Percentiles rank a stretch among this genome's conserved stretches.
Evolutionary conservation across 23 tunicate species (phyloP).

Genomic region (Botrylloides violaceus): DNA sequence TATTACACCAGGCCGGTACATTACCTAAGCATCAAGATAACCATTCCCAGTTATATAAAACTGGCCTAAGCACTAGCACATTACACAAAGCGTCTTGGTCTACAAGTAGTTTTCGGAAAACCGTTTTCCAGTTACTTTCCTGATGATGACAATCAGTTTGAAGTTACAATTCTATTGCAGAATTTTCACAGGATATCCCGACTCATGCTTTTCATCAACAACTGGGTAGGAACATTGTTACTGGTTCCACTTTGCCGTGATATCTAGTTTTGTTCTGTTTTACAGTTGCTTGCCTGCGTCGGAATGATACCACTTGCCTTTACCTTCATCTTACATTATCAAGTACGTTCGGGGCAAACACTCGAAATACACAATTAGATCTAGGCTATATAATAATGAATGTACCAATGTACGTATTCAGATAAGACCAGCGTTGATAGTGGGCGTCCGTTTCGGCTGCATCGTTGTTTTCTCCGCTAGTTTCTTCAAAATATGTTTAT

Average conservation of each 20-base stretch:
- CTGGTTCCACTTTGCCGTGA: background rate
- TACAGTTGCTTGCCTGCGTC: constrained; percentile 22
- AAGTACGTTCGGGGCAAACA: constrained; percentile 18
- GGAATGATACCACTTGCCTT: constrained; percentile 20
- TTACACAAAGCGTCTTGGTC: too few species aligned
- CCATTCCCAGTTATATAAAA: too few species aligned
- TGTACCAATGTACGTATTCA: background rate
- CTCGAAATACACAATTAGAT: too few species aligned
- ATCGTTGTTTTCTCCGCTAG: background rate
- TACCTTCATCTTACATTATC: constrained; percentile 12
- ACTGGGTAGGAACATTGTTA: constrained; percentile 1
- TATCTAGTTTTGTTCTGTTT: background rate
- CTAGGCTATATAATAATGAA: too few species aligned
- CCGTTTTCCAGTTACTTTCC: too few species aligned
- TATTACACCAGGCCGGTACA: too few species aligned
- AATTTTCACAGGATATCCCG: constrained; percentile 8
- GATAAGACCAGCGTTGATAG: background rate
- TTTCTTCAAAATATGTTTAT: background rate
- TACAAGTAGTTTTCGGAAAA: too few species aligned
- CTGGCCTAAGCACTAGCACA: too few species aligned
- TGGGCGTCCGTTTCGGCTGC: background rate
- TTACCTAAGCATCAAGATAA: too few species aligned
- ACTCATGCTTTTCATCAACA: constrained; percentile 18
- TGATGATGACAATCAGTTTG: too few species aligned
- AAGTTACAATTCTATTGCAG: constrained; percentile 12